Evolutionary conservation across 2,113 vertebrate genomes (phyloP), one percentile per base, ranked within the genome.

Genomic region (Dunckerocampus dactyliophorus): DNA sequence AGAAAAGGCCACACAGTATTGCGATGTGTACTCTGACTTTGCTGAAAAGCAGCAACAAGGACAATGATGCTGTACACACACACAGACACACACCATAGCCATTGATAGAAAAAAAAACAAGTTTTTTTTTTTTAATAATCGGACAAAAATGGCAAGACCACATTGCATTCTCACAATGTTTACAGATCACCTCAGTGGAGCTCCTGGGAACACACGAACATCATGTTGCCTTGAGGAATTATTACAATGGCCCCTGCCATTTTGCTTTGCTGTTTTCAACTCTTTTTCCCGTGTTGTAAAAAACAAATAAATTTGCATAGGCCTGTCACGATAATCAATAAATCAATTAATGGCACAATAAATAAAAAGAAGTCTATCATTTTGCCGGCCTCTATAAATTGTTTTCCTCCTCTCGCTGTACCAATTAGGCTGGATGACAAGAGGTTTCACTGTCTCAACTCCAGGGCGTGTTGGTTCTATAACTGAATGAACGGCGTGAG

Each of bases 1-100:
- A 80, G 60, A 76, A 77, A 72, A 79, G 80, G 69, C 75, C 71
- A 73, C 53, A 59, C 56, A 59, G 58, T 59, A 45, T 62, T 67
- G 50, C 59, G 70, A 78, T 59, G 69, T 43, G 52, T 47, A 46
- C 63, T 45, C 46, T n/a, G 20, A 21, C 55, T 59, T 57, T 55
- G 60, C 51, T 20, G 39, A 28, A 28, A 5, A 28, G 24, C 46
- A 31, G 67, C 39, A 19, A 71, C 49, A 67, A 22, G 28, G 49
- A 69, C 72, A 68, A 47, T 66, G 68, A 80, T 71, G 75, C 49
- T 62, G 60, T 50, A 77, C 28, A 43, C 56, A 52, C 45, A 69
- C 42, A 66, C 34, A 45, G 24, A 60, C 17, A 49, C 39, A n/a
- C 10, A 17, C 45, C 31, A 34, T 5, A 34, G 31, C 10, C 48